Percentiles rank a stretch among this genome's conserved stretches.
Conservation (phyloP, 2,888 invertebrate genomes). For the Beris chalybata region DNA sequence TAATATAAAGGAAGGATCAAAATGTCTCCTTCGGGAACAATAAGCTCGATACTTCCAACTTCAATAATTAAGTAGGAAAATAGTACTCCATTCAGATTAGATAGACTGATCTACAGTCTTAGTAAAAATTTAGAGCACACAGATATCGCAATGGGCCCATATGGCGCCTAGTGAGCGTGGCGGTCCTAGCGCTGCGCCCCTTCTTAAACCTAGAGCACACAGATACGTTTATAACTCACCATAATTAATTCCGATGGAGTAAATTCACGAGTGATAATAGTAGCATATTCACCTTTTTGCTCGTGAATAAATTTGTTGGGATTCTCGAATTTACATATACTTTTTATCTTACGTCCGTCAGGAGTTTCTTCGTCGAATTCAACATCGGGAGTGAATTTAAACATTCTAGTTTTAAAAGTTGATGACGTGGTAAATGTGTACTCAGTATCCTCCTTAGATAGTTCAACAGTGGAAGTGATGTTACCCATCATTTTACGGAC, state of each 20-base stretch:
- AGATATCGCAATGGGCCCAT: too few species aligned
- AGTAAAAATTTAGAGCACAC: too few species aligned
- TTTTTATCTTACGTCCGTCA: slow-evolving; percentile 81
- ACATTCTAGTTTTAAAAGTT: slow-evolving; percentile 83
- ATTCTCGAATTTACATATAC: slow-evolving; percentile 69
- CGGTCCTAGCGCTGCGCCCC: too few species aligned
- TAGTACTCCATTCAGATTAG: too few species aligned
- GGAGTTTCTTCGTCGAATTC: slow-evolving; percentile 90
- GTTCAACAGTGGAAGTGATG: slow-evolving; percentile 81
- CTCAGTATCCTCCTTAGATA: slow-evolving; percentile 73
- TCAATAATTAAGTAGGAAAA: neutral
- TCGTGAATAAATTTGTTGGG: slow-evolving; percentile 75
- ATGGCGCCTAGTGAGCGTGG: too few species aligned
- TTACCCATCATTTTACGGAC: slow-evolving; percentile 84
- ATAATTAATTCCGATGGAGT: slow-evolving; percentile 73
- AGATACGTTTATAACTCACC: slow-evolving; percentile 44
- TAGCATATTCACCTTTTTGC: slow-evolving; percentile 73
- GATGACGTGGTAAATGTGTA: slow-evolving; percentile 81
- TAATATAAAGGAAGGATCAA: too few species aligned
- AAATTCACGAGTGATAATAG: slow-evolving; percentile 75
- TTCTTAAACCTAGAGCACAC: too few species aligned
- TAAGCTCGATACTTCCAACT: neutral
- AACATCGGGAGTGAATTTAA: slow-evolving; percentile 81
- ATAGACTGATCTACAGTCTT: too few species aligned
- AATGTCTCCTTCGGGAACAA: too few species aligned